Evolutionary conservation across 2,797 vertebrate genomes (phyloP), one percentile per base, ranked within the genome.

Genomic region (Phoebastria nigripes): DNA sequence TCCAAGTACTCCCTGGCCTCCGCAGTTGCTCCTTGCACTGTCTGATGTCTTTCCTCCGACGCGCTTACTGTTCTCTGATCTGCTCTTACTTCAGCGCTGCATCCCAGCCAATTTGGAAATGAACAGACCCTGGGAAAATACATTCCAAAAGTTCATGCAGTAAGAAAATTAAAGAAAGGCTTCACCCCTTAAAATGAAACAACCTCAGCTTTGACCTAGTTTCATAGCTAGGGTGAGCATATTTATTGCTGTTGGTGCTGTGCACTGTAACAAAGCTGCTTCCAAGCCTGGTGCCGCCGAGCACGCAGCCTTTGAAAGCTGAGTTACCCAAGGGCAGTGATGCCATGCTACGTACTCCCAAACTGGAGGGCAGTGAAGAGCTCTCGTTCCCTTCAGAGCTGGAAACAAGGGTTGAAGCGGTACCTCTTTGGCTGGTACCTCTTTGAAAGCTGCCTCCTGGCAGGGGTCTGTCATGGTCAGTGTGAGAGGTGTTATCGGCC

Each of bases 141-240:
- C 0, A 1, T 83, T 86, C 74, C n/a, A 51, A 61, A 88, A 91
- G 74, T 85, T 92, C 39, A 61, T 16, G 33, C 44, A 82, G 31
- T 71, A 67, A 78, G 67, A 91, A 92, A 87, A 73, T 11, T 31
- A 12, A 54, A 67, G 51, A 55, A 84, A 80, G 31, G 28, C 63
- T 92, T 93, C 42, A 81, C 13, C 71, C 56, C 17, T 89, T 74
- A 63, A 80, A 89, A 89, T 67, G 31, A 87, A 92, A 67, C 58
- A 39, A n/a, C 39, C 54, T 82, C 39, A 83, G 9, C n/a, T 87
- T 80, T 91, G 63, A 67, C 56, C 91, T 93, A 63, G 41, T 93
- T 91, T 89, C 37, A 15, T 52, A 92, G 26, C n/a, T 67, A 11
- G 41, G 49, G 9, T 0, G 0, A 90, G 18, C 21, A 4, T 51